Evolutionary conservation across 2,888 invertebrate genomes (phyloP).

Genomic region (Zygothrica quintamaculata): DNA sequence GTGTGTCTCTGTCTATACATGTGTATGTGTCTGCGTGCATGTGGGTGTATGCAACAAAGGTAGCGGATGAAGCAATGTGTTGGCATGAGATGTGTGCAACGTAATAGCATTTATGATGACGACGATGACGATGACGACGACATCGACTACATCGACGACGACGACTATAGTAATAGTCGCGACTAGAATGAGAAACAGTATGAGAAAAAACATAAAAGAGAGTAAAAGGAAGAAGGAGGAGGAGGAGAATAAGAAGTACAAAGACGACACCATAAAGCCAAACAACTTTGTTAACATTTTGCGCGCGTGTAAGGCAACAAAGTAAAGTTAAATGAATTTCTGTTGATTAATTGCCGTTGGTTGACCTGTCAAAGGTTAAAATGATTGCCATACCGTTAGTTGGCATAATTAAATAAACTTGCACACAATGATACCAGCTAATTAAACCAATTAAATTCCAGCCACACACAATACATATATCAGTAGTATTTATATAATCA

Average conservation of each 20-base stretch:
- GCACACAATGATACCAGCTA: slow-evolving; percentile 7
- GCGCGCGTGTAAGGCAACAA: slow-evolving; percentile 52
- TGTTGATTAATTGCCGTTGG: slow-evolving; percentile 56
- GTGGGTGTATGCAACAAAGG: slow-evolving; percentile 7
- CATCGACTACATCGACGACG: slow-evolving; percentile 10
- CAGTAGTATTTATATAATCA: too few relatives aligned
- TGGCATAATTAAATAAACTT: too few relatives aligned
- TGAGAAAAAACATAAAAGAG: too few relatives aligned
- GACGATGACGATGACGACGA: slow-evolving; percentile 15
- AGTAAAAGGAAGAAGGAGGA: too few relatives aligned
- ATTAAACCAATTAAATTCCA: not conserved
- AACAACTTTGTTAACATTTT: slow-evolving; percentile 65
- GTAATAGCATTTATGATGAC: slow-evolving; percentile 58
- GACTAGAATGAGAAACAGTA: too few relatives aligned
- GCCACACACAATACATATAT: too few relatives aligned
- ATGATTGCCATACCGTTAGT: slow-evolving; percentile 27
- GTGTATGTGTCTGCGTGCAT: not conserved
- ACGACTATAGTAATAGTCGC: slow-evolving; percentile 30
- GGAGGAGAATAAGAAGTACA: slow-evolving; percentile 7
- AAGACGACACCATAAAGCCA: slow-evolving; percentile 47
- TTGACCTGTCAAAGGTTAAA: slow-evolving; percentile 34
- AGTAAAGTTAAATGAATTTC: slow-evolving; percentile 57
- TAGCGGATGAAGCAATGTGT: slow-evolving; percentile 1
- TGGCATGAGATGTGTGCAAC: slow-evolving; percentile 41
- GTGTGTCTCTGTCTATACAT: not conserved